Conservation (phyloP, 2,113 vertebrate genomes). For the Parus major region DNA sequence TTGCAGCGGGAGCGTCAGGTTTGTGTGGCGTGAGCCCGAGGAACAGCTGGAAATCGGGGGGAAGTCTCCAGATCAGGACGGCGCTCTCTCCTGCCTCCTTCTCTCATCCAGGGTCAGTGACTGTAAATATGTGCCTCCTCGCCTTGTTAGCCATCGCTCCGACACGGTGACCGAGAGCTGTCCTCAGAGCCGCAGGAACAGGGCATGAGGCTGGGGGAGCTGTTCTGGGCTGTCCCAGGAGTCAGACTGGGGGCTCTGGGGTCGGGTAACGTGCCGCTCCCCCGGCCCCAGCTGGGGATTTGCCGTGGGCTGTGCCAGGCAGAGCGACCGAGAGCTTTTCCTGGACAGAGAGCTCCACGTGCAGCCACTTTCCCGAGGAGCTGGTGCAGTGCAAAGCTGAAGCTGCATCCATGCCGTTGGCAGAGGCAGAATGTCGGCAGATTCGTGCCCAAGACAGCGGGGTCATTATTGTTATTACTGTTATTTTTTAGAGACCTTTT, state of each 20-base stretch:
- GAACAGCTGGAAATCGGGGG: not conserved
- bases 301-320: not conserved
- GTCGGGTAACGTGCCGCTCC: accelerated
- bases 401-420: not conserved
- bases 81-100: constrained; percentile 61
- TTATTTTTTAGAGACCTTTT: constrained; percentile 50
- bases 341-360: not conserved
- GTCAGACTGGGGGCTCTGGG: not conserved
- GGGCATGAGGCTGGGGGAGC: not conserved
- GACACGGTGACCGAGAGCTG: constrained; percentile 13
- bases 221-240: not conserved
- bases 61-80: constrained; percentile 28
- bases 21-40: constrained; percentile 2
- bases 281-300: not conserved
- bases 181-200: constrained; percentile 16
- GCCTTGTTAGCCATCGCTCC: constrained; percentile 65
- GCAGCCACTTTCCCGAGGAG: not conserved
- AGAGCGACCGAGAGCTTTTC: not conserved
- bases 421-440: not conserved
- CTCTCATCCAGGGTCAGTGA: constrained; percentile 68
- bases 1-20: constrained; percentile 34
- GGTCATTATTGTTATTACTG: not conserved
- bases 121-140: constrained; percentile 78
- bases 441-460: not conserved
- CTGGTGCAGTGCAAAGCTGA: not conserved